phyloP scores from a whole-genome alignment of 2,888 invertebrate genomes.

The Drosophila cracens region DNA sequence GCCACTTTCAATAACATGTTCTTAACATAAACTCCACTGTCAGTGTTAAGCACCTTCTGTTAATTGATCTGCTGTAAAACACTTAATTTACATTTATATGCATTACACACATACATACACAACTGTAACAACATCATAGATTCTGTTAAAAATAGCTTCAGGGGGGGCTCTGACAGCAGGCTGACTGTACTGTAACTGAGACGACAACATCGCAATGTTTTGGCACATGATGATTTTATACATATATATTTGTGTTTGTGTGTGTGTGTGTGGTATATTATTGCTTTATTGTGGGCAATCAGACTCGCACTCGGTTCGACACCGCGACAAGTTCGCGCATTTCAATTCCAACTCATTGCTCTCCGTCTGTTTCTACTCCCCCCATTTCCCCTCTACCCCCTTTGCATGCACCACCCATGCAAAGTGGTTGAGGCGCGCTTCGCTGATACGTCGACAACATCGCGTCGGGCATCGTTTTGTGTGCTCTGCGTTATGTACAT shows the following conservation, averaged over 20 bases:
- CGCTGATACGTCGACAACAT: constrained; percentile 74
- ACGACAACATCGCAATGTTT: constrained; percentile 36
- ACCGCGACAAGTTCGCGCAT: constrained; percentile 25
- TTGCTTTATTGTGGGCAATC: constrained; percentile 35
- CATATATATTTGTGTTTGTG: background rate
- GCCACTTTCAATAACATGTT: background rate
- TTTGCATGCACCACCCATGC: constrained; percentile 45
- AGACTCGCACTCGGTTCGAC: constrained; percentile 31
- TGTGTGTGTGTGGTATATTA: constrained; percentile 6
- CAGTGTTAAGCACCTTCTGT: background rate
- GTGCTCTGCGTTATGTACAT: constrained; percentile 34
- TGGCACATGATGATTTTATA: constrained; percentile 25
- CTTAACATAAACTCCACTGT: background rate
- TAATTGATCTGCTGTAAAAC: background rate
- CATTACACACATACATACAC: background rate
- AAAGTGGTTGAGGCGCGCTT: constrained; percentile 58
- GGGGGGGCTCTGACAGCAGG: constrained; percentile 14
- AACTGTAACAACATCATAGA: background rate
- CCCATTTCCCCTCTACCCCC: background rate
- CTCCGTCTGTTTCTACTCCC: background rate
- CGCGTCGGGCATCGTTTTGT: constrained; percentile 46
- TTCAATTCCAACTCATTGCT: constrained; percentile 23
- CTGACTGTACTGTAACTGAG: constrained; percentile 46
- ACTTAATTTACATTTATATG: background rate
- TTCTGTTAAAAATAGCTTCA: constrained; percentile 17